Evolutionary conservation across 2,113 vertebrate genomes (phyloP).

Genomic region (Cathartes aura): DNA sequence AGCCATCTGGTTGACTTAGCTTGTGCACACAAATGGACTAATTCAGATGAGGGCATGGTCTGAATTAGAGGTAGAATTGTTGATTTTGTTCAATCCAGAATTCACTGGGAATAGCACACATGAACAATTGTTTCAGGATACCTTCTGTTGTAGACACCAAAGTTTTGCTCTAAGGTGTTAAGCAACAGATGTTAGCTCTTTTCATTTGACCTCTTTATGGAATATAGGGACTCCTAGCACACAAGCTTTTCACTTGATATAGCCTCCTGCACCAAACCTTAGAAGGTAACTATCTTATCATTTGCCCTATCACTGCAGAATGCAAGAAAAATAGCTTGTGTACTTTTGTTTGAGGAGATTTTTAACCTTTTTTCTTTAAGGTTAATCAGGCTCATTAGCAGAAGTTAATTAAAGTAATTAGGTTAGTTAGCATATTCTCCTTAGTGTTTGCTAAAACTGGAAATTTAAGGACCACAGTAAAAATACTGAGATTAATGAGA

Average conservation of each 20-base stretch:
- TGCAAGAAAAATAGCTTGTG: background rate
- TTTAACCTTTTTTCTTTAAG: conserved; percentile 44
- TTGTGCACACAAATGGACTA: too few relatives aligned
- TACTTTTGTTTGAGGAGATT: background rate
- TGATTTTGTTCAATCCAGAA: background rate
- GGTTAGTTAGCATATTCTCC: background rate
- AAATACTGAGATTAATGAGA: background rate
- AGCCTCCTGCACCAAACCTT: background rate
- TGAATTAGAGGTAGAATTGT: background rate
- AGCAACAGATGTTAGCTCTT: background rate
- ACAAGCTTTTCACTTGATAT: rapidly evolving
- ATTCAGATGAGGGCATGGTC: background rate
- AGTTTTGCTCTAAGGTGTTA: background rate
- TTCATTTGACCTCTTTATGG: rapidly evolving
- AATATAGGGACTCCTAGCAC: rapidly evolving
- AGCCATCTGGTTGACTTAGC: background rate
- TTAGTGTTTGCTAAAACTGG: background rate
- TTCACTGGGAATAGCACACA: background rate
- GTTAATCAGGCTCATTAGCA: conserved; percentile 55
- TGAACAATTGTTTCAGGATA: background rate
- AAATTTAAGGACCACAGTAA: background rate
- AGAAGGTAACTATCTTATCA: background rate
- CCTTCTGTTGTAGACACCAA: background rate
- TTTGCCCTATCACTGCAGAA: background rate
- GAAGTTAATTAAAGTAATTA: conserved; percentile 49